Evolutionary conservation across 1,140 invertebrate genomes (phyloP).

Genomic region (Eumeta japonica): DNA sequence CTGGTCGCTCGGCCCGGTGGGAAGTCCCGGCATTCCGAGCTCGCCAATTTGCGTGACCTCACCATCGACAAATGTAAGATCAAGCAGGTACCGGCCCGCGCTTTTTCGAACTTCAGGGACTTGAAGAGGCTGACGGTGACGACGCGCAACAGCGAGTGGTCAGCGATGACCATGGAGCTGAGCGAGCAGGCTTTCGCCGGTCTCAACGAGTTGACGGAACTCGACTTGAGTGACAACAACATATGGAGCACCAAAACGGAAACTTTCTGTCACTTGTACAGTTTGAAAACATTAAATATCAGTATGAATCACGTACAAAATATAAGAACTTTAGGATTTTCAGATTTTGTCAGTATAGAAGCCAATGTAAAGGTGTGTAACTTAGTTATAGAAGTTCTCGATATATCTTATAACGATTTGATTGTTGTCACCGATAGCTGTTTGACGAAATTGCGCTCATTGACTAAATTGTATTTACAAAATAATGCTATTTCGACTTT

Average conservation of each 20-base stretch:
- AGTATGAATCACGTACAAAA: conserved; percentile 78
- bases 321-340: conserved; percentile 69
- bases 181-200: conserved; percentile 68
- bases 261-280: conserved; percentile 72
- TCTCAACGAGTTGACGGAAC: conserved; percentile 64
- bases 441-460: conserved; percentile 66
- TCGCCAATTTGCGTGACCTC: conserved; percentile 64
- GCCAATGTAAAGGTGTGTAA: conserved; percentile 63
- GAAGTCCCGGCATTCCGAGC: conserved; percentile 44
- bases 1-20: conserved; percentile 43
- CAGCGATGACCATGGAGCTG: conserved; percentile 74
- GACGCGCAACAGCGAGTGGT: conserved; percentile 80
- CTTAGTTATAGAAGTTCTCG: conserved; percentile 65
- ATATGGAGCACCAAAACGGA: conserved; percentile 74
- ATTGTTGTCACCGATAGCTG: conserved; percentile 66
- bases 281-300: conserved; percentile 70
- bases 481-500: conserved; percentile 73
- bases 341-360: conserved; percentile 57
- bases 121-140: conserved; percentile 68
- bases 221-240: conserved; percentile 79
- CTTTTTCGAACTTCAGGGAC: conserved; percentile 66
- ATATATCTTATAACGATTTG: conserved; percentile 75
- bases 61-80: conserved; percentile 79
- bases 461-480: conserved; percentile 67
- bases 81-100: conserved; percentile 67